Evolutionary conservation across 2,888 invertebrate genomes (phyloP), one percentile per base, ranked within the genome.

Genomic region (Agrochola litura): DNA sequence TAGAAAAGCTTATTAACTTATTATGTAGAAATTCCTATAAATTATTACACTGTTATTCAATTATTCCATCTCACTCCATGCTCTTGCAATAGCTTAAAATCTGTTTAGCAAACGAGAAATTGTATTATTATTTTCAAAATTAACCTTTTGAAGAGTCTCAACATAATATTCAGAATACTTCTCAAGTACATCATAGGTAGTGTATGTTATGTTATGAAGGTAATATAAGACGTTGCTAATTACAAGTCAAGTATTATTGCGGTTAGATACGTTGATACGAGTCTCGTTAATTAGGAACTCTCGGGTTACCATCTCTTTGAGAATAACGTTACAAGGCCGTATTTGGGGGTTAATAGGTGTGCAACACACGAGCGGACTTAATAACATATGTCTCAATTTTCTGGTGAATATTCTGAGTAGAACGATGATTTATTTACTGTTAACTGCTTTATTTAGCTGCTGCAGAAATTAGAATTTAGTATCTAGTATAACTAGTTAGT

Each of bases 171-270:
- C 65, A 73, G 61, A 52, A 67, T 78, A 65, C 25, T 25, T 25
- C 54, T 52, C 54, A 43, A 83, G 58, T 63, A 72, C 41, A 16
- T 64, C 71, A 71, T 67, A 71, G 25, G 58, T 67, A 25, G 54
- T 80, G 5, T 74, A 60, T 60, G 58, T 66, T 52, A 80, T 75
- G 68, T 80, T 78, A 80, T 66, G 66, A 73, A n/a, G 49, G 77
- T 12, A 79, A 82, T 82, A 73, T 81, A 82, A 86, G 87, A 86
- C 77, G 73, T 19, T 76, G 65, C 85, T 86, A 85, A 88, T 88
- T 85, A 82, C 77, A 70, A 86, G 88, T 81, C 85, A 82, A 86
- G 88, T 79, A 80, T 86, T 82, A 88, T 83, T 80, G 78, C 69
- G 83, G 73, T 81, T 78, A 74, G 79, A 79, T 81, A 81, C 60